Evolutionary conservation across 1,140 invertebrate genomes (phyloP), one percentile per base, ranked within the genome.

Genomic region (Drosophila chauvacae): DNA sequence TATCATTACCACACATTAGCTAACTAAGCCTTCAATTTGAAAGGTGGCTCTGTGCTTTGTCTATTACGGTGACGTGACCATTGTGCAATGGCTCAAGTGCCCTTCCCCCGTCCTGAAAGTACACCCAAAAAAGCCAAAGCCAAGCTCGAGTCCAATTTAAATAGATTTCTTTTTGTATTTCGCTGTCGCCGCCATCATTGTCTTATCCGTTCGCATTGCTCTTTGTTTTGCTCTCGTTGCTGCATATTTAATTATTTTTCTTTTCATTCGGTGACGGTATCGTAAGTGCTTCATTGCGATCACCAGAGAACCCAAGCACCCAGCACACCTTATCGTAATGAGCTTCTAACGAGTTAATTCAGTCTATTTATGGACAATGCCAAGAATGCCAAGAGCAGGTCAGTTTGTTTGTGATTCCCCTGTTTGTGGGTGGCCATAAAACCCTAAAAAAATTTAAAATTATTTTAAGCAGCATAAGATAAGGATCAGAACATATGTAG

Each of bases 1-100:
- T 83, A 87, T 88, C 84, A 87, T 87, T 87, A 83, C 83, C 83
- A 80, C 84, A 87, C 77, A 87, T 87, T 87, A 77, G 71, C 77
- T 57, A 77, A 77, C 64, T 66, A 74, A 80, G 76, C 76, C 84
- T 88, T 87, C 83, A 87, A 88, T 88, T 88, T 71, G 84, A 87
- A 87, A 87, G 84, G 84, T 83, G 83, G 60, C 80, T 87, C 64
- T 73, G 76, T 56, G 65, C 61, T 58, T 71, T 61, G 82, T 59
- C 65, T 73, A 44, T 56, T 62, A 51, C 58, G 45, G 42, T 78
- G 56, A 72, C 53, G 66, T 48, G 42, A 41, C 35, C 66, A 84
- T 87, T 87, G 84, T 80, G 83, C 84, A 87, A 87, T 71, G 76
- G 64, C 72, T 64, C 70, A 64, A 76, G 83, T 81, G 60, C 51